phyloP scores from a whole-genome alignment of 2,113 vertebrate species.

The Megatriorchis doriae region DNA sequence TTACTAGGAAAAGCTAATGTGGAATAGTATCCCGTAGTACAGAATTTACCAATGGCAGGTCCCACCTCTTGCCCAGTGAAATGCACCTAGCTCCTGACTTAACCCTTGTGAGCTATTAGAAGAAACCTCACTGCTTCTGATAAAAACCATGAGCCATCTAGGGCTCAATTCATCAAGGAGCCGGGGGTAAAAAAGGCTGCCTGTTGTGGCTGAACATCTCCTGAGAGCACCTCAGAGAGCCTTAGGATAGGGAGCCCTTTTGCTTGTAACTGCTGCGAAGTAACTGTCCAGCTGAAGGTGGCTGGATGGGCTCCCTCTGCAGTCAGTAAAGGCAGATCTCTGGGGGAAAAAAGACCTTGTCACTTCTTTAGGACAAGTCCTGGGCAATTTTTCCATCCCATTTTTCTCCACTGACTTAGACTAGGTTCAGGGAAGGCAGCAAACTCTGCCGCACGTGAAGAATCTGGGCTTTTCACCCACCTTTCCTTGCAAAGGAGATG shows the following conservation, averaged over 20 bases:
- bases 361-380: neutral
- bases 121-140: neutral
- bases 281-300: too few species aligned
- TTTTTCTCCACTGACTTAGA: neutral
- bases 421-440: neutral
- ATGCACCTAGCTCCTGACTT: neutral
- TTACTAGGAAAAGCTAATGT: neutral
- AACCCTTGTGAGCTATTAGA: neutral
- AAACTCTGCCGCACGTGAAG: neutral
- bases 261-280: neutral
- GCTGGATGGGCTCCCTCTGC: neutral
- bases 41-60: neutral
- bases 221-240: neutral
- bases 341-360: too few species aligned
- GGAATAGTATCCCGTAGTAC: neutral
- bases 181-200: neutral
- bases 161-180: neutral
- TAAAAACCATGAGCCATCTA: neutral
- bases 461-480: neutral
- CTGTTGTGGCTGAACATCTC: neutral
- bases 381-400: neutral
- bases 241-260: neutral
- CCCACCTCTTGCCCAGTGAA: neutral
- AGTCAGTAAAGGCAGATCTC: neutral
- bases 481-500: neutral